These are phyloP conservation scores for Hyla sarda DNA, from an alignment of 2,113 vertebrate species.

Conservation along the genomic window DNA sequence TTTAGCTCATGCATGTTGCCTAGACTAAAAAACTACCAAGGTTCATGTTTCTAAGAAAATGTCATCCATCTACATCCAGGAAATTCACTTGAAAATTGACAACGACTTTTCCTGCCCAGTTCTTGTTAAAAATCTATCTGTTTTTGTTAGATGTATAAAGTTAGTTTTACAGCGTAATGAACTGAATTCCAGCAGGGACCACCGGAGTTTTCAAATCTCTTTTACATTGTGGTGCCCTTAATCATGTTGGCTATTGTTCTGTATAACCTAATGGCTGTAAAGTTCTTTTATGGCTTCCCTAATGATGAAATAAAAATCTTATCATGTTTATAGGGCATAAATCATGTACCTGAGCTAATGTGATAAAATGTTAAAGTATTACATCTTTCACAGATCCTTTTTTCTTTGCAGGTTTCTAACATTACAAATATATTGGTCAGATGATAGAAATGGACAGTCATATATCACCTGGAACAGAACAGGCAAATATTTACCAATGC, in stretches of 20 bases:
- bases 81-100: conserved; percentile 19
- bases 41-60: conserved; percentile 39
- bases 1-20: conserved; percentile 26
- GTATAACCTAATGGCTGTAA: conserved; percentile 39
- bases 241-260: conserved; percentile 39
- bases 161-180: conserved; percentile 46
- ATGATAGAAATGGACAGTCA: background rate
- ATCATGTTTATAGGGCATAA: conserved; percentile 40
- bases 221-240: conserved; percentile 24
- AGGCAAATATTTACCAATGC: background rate
- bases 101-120: conserved; percentile 9
- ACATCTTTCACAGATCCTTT: background rate
- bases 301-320: conserved; percentile 37
- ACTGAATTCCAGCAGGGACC: conserved; percentile 49
- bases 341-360: conserved; percentile 40
- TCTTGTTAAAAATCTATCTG: conserved; percentile 49
- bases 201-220: conserved; percentile 40
- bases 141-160: conserved; percentile 20
- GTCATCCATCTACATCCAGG: conserved; percentile 44
- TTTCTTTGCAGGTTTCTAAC: background rate
- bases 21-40: conserved; percentile 23
- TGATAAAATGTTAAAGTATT: conserved; percentile 18
- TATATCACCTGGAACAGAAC: background rate
- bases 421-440: background rate
- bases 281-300: conserved; percentile 25